These are phyloP conservation scores for Platycnemis pennipes DNA, from an alignment of 2,888 invertebrate genomes.

Conservation along the genomic window DNA sequence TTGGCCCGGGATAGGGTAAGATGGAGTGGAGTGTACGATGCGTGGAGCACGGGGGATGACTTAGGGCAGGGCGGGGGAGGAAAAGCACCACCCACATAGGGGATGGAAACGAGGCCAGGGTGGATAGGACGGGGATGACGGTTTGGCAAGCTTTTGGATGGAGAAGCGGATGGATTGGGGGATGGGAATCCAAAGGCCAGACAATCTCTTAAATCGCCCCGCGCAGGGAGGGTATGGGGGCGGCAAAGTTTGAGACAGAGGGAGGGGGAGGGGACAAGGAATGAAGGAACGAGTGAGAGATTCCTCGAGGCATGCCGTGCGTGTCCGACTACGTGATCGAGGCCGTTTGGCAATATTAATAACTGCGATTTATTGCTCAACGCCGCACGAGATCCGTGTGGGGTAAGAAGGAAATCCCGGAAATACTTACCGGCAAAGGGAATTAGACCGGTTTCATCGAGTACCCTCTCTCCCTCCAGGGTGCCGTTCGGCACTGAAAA, in stretches of 20 bases:
- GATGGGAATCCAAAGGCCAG: not conserved
- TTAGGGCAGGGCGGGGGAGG: not conserved
- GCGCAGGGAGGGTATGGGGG: not conserved
- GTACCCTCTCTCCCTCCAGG: not conserved
- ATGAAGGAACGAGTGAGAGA: not conserved
- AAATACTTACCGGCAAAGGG: not conserved
- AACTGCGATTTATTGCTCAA: not conserved
- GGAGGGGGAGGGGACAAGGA: not conserved
- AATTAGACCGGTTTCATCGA: not conserved
- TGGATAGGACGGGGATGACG: not conserved
- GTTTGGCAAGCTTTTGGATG: not conserved
- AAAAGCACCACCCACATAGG: not conserved
- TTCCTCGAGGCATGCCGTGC: not conserved
- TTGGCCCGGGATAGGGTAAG: not conserved
- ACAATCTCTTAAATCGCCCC: not conserved
- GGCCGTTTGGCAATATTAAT: not conserved
- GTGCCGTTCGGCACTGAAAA: too few relatives aligned
- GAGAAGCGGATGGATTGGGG: not conserved
- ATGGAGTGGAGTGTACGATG: not conserved
- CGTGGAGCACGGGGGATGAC: not conserved
- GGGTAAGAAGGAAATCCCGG: too few relatives aligned
- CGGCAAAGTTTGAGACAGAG: not conserved
- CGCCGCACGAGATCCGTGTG: too few relatives aligned
- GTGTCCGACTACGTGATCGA: not conserved
- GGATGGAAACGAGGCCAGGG: not conserved